phyloP scores from a whole-genome alignment of 2,113 vertebrate species.

The Rhinoptilus africanus region DNA sequence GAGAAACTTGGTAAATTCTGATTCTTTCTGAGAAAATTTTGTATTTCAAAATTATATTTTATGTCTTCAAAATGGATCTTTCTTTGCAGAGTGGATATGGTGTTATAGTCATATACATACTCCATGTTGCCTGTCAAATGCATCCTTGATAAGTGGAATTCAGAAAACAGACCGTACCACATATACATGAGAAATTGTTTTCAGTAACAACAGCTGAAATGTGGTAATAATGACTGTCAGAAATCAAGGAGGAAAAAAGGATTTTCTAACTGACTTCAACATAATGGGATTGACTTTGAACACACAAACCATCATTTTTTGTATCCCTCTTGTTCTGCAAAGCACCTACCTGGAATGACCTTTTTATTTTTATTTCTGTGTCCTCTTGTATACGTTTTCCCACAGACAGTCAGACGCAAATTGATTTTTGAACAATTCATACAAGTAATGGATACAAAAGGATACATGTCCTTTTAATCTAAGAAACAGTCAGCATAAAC shows the following conservation, averaged over 20 bases:
- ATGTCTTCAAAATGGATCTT: not conserved
- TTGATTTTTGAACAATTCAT: not conserved
- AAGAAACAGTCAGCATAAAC: not conserved
- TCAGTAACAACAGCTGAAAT: not conserved
- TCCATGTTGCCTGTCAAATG: not conserved
- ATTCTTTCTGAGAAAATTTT: not conserved
- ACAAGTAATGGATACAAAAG: not conserved
- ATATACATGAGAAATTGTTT: not conserved
- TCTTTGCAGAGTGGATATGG: not conserved
- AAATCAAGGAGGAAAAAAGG: fast-evolving
- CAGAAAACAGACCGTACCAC: not conserved
- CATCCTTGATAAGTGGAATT: not conserved
- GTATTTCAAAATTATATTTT: not conserved
- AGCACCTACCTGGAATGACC: not conserved
- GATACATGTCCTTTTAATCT: not conserved
- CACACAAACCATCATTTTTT: not conserved
- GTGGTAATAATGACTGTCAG: not conserved
- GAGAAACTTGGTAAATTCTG: not conserved
- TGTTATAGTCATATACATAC: not conserved
- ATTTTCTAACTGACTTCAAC: not conserved
- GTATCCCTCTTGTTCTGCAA: not conserved
- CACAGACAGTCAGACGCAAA: not conserved
- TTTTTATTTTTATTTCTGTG: not conserved
- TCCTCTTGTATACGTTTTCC: not conserved
- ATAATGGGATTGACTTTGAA: not conserved